Evolutionary conservation across 2,888 invertebrate species (phyloP), one percentile per base, ranked within the genome.

Genomic region (Leucoma salicis): DNA sequence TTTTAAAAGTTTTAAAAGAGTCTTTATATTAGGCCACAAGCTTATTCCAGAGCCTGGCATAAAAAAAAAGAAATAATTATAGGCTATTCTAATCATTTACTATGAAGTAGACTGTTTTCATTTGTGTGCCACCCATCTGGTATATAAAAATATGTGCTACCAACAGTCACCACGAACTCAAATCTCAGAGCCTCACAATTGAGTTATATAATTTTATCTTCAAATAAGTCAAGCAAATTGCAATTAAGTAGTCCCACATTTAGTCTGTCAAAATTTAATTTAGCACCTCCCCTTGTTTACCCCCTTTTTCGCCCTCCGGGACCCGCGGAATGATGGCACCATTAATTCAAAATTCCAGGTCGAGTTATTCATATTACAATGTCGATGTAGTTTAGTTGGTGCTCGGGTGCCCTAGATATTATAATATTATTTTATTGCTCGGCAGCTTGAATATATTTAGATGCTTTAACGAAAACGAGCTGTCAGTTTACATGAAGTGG

Each of bases 141-240:
- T n/a, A n/a, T n/a, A n/a, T n/a, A n/a, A n/a, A n/a, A n/a, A n/a
- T n/a, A n/a, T n/a, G n/a, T n/a, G n/a, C n/a, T n/a, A n/a, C 15
- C 18, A 43, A 43, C 46, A 33, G 36, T 40, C 46, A 45, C 32
- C 39, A 33, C 38, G 14, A 31, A 44, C 44, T 42, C 31, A 57
- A 57, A 58, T 51, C 34, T 56, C 52, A 59, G 42, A 56, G 39
- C 53, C 54, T 51, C 56, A 53, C 55, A 60, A 63, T 59, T 52
- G 49, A 60, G 49, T 63, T 46, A 49, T 29, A 40, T 18, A 39
- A 46, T 59, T 48, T 57, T 51, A 49, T 49, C 54, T 52, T 62
- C 54, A 72, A 68, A 72, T 73, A 71, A 76, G 68, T 72, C 70
- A 64, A 58, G 63, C 64, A 66, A 72, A 78, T 75, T 75, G 74